phyloP scores from a whole-genome alignment of 2,888 invertebrate species.

The Stenurella melanura region DNA sequence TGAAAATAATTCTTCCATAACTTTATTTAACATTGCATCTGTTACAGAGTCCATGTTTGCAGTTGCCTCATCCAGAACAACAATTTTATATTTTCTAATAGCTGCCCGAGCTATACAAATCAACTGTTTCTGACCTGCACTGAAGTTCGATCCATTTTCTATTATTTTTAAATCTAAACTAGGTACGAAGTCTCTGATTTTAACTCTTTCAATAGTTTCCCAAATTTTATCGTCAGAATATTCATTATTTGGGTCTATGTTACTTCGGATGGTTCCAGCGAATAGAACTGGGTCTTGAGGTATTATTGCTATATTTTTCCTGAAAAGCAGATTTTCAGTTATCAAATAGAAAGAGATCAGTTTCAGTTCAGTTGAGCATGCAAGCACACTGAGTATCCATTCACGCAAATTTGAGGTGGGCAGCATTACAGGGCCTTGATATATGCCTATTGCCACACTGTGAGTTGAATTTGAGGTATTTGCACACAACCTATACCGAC shows the following conservation, averaged over 20 bases:
- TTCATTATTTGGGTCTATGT: conserved; percentile 58
- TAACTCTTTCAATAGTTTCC: conserved; percentile 67
- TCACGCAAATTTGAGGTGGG: too few relatives aligned
- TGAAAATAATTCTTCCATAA: conserved; percentile 73
- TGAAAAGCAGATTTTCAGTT: conserved; percentile 54
- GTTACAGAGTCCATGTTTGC: conserved; percentile 75
- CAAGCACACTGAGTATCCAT: too few relatives aligned
- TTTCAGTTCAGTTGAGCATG: too few relatives aligned
- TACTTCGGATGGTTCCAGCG: conserved; percentile 74
- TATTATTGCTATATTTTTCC: conserved; percentile 73
- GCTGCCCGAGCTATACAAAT: conserved; percentile 76
- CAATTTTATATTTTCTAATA: conserved; percentile 72
- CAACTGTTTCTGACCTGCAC: conserved; percentile 76
- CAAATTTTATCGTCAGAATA: conserved; percentile 59
- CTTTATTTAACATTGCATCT: conserved; percentile 74
- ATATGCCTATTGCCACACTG: too few relatives aligned
- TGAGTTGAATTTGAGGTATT: too few relatives aligned
- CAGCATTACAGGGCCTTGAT: too few relatives aligned
- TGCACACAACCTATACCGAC: too few relatives aligned
- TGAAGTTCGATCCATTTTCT: conserved; percentile 59
- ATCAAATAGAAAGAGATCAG: background rate
- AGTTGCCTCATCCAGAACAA: conserved; percentile 76
- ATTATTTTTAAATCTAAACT: conserved; percentile 58
- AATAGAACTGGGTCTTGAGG: conserved; percentile 75
- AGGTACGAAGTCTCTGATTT: conserved; percentile 63